Base-by-base conservation (phyloP, 2,113 vertebrate genomes). In the Macroglossus sobrinus region DNA sequence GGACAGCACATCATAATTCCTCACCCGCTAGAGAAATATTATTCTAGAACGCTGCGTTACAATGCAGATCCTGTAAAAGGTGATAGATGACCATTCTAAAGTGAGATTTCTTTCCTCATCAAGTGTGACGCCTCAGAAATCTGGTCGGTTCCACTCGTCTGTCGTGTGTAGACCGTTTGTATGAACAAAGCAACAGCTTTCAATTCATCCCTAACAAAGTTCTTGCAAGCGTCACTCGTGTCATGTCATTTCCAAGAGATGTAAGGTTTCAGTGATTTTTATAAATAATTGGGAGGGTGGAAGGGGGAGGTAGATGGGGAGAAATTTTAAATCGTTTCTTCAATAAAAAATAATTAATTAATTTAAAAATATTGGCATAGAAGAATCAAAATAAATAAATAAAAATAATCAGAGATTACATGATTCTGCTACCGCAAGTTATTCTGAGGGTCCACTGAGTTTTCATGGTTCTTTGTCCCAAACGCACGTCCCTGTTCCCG, bases 41-140 rank as follows among this genome's bases (percentile, higher is more conserved):
- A 91, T 95, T 93, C 93, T 97, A 88, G 84, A 87, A 90, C 89
- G 82, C 78, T 92, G 76, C 92, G 97, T 95, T 80, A 68, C 93
- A 92, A 81, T 90, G 53, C 55, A 80, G 35, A 92, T 71, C 75
- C n/a, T 74, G 28, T 90, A 63, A 76, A 93, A 84, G 26, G n/a
- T 90, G 92, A 97, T 61, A 92, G 66, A 88, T 91, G 55, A 35
- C 69, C 84, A 40, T 81, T 87, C 21, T 53, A 82, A 76, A 94
- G 71, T 82, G 81, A 93, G 75, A 89, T 88, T 84, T 94, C 82
- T 82, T 94, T 91, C 81, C n/a, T 89, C 82, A 86, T 57, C 53
- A 53, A 84, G 22, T 53, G 0, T 81, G 71, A 84, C 30, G 81
- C 79, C 84, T 74, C 40, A 40, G 63, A 61, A 76, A 35, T 82